Percentiles rank a stretch among this genome's conserved stretches.
Evolutionary conservation across 2,797 vertebrate species (phyloP).

Genomic region (Thaleichthys pacificus): DNA sequence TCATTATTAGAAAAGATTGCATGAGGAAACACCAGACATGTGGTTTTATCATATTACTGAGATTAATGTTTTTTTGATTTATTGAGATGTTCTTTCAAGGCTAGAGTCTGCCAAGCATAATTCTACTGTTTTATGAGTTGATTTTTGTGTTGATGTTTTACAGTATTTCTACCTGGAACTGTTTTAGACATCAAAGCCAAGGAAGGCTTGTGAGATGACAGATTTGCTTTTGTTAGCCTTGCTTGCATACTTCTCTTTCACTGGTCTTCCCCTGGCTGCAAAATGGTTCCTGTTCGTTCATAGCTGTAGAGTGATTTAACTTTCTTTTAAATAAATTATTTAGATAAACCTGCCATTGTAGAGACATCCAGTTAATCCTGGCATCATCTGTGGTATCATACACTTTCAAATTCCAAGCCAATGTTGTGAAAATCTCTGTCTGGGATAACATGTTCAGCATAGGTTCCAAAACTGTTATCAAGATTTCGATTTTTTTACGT

Average conservation of each 20-base stretch:
- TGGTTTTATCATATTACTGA: too few relatives aligned
- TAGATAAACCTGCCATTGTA: conserved; percentile 49
- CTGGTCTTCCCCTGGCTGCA: conserved; percentile 33
- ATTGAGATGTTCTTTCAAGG: too few relatives aligned
- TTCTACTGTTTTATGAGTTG: neutral
- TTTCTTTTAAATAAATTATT: conserved; percentile 54
- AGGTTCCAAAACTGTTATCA: neutral
- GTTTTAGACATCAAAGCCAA: conserved; percentile 49
- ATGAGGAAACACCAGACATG: too few relatives aligned
- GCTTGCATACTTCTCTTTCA: conserved; percentile 30
- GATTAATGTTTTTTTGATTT: too few relatives aligned
- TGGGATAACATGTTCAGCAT: conserved; percentile 4
- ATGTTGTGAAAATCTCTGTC: conserved; percentile 18
- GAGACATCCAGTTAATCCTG: conserved; percentile 30
- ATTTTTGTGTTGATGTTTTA: conserved; percentile 44
- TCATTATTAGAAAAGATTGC: too few relatives aligned
- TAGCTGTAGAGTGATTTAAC: conserved; percentile 27
- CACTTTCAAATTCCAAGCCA: conserved; percentile 3
- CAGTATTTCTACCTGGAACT: conserved; percentile 61
- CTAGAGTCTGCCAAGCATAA: too few relatives aligned
- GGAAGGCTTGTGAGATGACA: conserved; percentile 17
- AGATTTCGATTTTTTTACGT: neutral
- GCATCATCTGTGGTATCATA: conserved; percentile 12
- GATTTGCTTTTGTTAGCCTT: conserved; percentile 43
- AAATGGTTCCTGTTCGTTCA: conserved; percentile 26